Evolutionary conservation across 2,888 invertebrate genomes (phyloP).

Genomic region (Drosophila stalkeri): DNA sequence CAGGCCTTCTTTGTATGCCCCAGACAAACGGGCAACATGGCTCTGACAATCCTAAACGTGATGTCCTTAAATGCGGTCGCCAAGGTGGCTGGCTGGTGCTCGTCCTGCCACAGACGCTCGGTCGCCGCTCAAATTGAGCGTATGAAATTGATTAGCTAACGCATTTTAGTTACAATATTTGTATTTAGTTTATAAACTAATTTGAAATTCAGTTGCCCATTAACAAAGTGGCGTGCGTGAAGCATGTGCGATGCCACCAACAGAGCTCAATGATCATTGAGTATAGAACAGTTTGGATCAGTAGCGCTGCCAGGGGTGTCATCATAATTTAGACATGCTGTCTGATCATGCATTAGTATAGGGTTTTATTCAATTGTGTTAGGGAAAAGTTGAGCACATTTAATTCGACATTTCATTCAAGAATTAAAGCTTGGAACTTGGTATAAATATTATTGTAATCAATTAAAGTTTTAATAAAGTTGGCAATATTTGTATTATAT

Average conservation of each 20-base stretch:
- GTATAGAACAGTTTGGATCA: not conserved
- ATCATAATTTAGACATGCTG: constrained; percentile 21
- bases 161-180: constrained; percentile 73
- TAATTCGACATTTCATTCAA: not conserved
- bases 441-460: too few relatives aligned
- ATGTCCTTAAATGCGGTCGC: constrained; percentile 72
- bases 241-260: constrained; percentile 56
- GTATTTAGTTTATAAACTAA: constrained; percentile 75
- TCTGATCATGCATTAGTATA: not conserved
- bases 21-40: constrained; percentile 54
- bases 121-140: constrained; percentile 79
- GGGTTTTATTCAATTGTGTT: not conserved
- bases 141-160: constrained; percentile 75
- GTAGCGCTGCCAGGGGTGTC: not conserved
- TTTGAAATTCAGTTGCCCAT: constrained; percentile 53
- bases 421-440: too few relatives aligned
- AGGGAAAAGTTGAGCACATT: not conserved
- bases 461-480: too few relatives aligned
- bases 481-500: too few relatives aligned
- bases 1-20: constrained; percentile 45
- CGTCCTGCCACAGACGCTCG: constrained; percentile 57
- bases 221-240: constrained; percentile 56
- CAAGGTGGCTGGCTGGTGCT: constrained; percentile 56
- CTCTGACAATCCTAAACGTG: constrained; percentile 27
- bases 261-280: constrained; percentile 23